These are phyloP conservation scores for Eurosta solidaginis DNA, from an alignment of 1,140 invertebrate genomes.

Conservation along the genomic window DNA sequence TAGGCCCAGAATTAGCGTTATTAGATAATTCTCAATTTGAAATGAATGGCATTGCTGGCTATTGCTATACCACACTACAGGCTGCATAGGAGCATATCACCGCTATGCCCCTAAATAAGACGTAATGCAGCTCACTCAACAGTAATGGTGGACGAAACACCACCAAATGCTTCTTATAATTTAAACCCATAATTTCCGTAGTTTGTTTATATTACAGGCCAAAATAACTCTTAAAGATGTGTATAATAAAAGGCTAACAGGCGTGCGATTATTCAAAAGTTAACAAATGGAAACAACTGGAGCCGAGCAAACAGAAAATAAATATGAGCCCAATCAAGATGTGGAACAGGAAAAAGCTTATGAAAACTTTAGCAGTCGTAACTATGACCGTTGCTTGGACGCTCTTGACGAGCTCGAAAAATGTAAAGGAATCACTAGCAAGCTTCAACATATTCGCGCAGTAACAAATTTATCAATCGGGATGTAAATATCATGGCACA, in stretches of 20 bases:
- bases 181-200: too few relatives aligned
- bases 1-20: conserved; percentile 54
- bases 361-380: background rate
- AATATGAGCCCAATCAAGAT: background rate
- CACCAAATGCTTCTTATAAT: too few relatives aligned
- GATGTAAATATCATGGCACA: background rate
- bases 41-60: conserved; percentile 56
- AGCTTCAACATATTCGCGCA: conserved; percentile 44
- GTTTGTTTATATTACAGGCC: too few relatives aligned
- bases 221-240: too few relatives aligned
- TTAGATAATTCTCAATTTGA: conserved; percentile 55
- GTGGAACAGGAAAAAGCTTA: background rate
- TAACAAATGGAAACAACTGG: background rate
- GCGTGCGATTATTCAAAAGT: background rate
- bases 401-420: conserved; percentile 42
- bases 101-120: background rate
- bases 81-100: conserved; percentile 35
- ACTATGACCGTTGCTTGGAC: background rate
- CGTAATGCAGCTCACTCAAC: too few relatives aligned
- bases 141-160: too few relatives aligned
- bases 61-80: conserved; percentile 51
- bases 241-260: too few relatives aligned
- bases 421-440: background rate
- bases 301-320: background rate
- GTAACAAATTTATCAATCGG: background rate